Evolutionary conservation across 2,797 vertebrate genomes (phyloP).

Genomic region (Lacerta agilis): DNA sequence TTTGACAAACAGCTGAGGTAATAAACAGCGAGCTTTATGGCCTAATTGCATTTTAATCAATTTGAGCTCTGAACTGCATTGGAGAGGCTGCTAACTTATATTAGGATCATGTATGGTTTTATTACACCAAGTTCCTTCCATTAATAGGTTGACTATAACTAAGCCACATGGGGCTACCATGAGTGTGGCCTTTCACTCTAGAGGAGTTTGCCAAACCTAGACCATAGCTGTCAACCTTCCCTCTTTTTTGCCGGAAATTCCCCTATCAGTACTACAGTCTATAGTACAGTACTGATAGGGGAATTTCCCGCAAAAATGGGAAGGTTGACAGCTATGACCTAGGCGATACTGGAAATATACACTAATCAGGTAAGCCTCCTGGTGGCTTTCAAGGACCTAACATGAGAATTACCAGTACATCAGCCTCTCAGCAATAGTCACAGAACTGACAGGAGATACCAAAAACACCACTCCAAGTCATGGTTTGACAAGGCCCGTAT

Average conservation of each 20-base stretch:
- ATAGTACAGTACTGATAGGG: too few relatives aligned
- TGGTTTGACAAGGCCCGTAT: too few relatives aligned
- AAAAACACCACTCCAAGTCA: too few relatives aligned
- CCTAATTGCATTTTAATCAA: constrained; percentile 66
- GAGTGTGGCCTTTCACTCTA: constrained; percentile 15
- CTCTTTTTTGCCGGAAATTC: too few relatives aligned
- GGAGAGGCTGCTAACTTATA: constrained; percentile 52
- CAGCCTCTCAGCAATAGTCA: too few relatives aligned
- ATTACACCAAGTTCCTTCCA: constrained; percentile 8
- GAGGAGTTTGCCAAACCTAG: background rate
- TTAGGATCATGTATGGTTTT: constrained; percentile 26
- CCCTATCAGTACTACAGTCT: too few relatives aligned
- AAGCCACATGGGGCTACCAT: background rate
- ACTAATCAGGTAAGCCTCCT: background rate
- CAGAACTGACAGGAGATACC: too few relatives aligned
- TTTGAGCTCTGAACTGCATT: constrained; percentile 51
- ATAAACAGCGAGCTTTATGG: constrained; percentile 59
- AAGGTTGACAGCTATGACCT: background rate
- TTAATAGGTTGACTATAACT: constrained; percentile 17
- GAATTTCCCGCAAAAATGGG: too few relatives aligned
- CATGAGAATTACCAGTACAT: too few relatives aligned
- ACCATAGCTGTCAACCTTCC: background rate
- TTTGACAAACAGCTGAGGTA: constrained; percentile 56
- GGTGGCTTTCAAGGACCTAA: too few relatives aligned
- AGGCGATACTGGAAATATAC: constrained; percentile 21